Conservation (phyloP, 2,888 invertebrate genomes). For the Drosophila neutralis region DNA sequence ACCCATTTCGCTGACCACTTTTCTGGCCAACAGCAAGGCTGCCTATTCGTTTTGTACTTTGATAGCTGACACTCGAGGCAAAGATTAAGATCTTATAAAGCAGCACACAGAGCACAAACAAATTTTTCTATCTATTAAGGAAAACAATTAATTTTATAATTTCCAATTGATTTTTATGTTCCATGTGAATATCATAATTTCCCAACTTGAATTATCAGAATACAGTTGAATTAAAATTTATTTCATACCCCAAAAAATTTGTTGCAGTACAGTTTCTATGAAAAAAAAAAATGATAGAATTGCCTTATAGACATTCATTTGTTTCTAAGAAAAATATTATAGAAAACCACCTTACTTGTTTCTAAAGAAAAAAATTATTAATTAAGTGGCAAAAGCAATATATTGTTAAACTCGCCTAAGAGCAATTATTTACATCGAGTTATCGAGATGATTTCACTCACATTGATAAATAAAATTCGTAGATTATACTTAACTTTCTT, state of each 20-base stretch:
- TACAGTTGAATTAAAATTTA: too few species aligned
- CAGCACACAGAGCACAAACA: background rate
- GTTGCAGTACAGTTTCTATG: background rate
- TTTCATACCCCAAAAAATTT: too few species aligned
- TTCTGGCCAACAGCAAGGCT: slow-evolving; percentile 61
- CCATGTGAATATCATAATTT: too few species aligned
- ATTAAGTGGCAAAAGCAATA: background rate
- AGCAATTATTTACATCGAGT: background rate
- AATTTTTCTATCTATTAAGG: too few species aligned
- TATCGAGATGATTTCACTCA: slow-evolving; percentile 31
- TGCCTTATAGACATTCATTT: background rate
- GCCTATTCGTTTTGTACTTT: slow-evolving; percentile 68
- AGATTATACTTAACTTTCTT: background rate
- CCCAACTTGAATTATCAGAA: too few species aligned
- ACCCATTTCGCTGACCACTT: slow-evolving; percentile 62
- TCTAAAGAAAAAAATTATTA: background rate
- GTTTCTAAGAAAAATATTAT: background rate
- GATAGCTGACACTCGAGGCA: slow-evolving; percentile 37
- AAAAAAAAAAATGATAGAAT: background rate
- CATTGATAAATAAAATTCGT: background rate
- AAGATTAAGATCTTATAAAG: background rate
- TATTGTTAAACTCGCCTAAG: background rate
- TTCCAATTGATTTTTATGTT: background rate
- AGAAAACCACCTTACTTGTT: background rate
- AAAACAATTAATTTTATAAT: background rate